A percentile compares a stretch with the other conserved stretches of the same genome.
Evolutionary conservation across 2,888 invertebrate species (phyloP).

Genomic region (Chrysina gloriosa): DNA sequence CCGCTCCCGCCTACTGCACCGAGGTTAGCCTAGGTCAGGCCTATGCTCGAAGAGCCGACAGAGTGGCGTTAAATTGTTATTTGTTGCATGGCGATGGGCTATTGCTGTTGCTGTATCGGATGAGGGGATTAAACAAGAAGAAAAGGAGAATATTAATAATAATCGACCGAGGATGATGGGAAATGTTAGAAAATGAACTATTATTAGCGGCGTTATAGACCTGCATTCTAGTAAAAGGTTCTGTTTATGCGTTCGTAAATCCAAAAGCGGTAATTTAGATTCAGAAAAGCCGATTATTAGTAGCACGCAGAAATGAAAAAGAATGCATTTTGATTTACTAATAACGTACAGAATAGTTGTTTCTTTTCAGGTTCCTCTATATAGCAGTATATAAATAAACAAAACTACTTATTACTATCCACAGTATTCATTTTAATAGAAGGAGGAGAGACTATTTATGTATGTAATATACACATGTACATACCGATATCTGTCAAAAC

Average conservation of each 20-base stretch:
- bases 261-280: slow-evolving; percentile 11
- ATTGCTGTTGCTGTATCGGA: slow-evolving; percentile 15
- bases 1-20: slow-evolving; percentile 49
- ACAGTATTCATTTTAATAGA: too few species aligned
- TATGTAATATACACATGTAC: too few species aligned
- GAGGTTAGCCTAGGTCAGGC: slow-evolving; percentile 51
- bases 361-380: too few species aligned
- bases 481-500: too few species aligned
- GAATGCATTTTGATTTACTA: background rate
- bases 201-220: slow-evolving; percentile 1
- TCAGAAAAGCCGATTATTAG: background rate
- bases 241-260: background rate
- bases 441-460: too few species aligned
- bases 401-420: too few species aligned
- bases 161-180: slow-evolving; percentile 26
- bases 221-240: background rate
- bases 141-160: slow-evolving; percentile 25
- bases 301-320: background rate
- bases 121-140: slow-evolving; percentile 30
- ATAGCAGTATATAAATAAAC: too few species aligned
- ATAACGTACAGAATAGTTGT: too few species aligned
- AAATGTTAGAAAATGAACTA: slow-evolving; percentile 47
- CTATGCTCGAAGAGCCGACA: slow-evolving; percentile 49
- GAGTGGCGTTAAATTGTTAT: slow-evolving; percentile 54
- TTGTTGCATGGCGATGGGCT: slow-evolving; percentile 44